These are phyloP conservation scores for Penaeus japonicus DNA, from an alignment of 1,140 invertebrate genomes.

Conservation along the genomic window DNA sequence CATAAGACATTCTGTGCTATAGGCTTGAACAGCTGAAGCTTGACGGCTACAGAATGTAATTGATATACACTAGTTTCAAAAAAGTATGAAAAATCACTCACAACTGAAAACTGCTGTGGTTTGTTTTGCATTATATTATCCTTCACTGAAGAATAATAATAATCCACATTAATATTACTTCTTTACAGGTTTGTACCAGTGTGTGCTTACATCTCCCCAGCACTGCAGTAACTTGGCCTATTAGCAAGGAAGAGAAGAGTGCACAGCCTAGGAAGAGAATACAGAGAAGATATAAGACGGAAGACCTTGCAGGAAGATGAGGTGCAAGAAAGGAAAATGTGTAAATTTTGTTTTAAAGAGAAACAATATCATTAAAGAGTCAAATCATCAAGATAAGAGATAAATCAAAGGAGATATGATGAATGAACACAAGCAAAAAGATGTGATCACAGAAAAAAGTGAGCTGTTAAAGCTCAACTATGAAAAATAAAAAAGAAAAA, in stretches of 20 bases:
- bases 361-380: no score
- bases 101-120: conserved; percentile 46
- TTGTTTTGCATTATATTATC: conserved; percentile 27
- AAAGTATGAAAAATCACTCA: conserved; percentile 53
- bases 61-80: conserved; percentile 24
- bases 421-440: no score
- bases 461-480: no score
- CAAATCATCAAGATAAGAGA: no score
- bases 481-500: no score
- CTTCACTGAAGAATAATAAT: conserved; percentile 45
- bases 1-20: conserved; percentile 30
- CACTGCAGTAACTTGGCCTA: conserved; percentile 33
- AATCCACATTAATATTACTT: background rate
- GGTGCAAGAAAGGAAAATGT: no score
- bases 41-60: conserved; percentile 20
- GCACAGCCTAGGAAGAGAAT: conserved; percentile 11
- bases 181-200: conserved; percentile 42
- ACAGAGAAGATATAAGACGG: no score
- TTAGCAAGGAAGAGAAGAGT: conserved; percentile 4
- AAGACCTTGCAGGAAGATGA: no score
- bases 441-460: no score
- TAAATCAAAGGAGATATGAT: no score
- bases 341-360: no score
- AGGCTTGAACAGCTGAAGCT: conserved; percentile 33
- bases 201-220: conserved; percentile 15